Base-by-base conservation (phyloP, 2,888 invertebrate species). In the Periphyllus acericola region DNA sequence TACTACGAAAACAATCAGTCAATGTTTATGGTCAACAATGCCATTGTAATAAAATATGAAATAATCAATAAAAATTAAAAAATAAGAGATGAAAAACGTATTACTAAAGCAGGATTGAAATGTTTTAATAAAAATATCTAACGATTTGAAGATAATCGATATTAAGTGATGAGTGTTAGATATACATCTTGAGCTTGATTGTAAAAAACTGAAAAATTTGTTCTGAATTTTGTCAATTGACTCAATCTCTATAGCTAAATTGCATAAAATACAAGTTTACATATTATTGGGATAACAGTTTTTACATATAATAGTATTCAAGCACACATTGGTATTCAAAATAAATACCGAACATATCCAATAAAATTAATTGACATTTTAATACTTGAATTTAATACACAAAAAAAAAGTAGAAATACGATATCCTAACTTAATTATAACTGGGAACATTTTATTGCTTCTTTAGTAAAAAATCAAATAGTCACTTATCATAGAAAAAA, bases 381-480 rank as follows among this genome's bases (percentile, higher is more conserved):
- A 9, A 40, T 25, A 36, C 25, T 32, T 40, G 25, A 11, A 3
- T 40, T 40, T 1, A 75, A 75, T 75, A 72, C 21, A 34, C 6
- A 34, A 11, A n/a, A 11, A n/a, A 40, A 36, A 21, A 2, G 8
- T 75, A 25, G 9, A 14, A 40, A 21, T 36, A 21, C 21, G 60
- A 25, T 21, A 55, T 46, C 9, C 21, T 46, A 46, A 52, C 32
- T 71, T 40, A 71, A 72, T 32, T 1, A 52, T 82, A 82, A 82
- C 72, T 72, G 71, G n/a, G 17, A 72, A 52, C 32, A 81, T 46
- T 17, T 82, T 82, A 72, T 82, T 52, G 71, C 71, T 46, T 52
- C 6, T 66, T 71, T 52, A 71, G 2, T 21, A 52, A 76, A 46
- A 71, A 82, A 52, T 46, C 32, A 52, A 46, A 21, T 83, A 34